These are phyloP conservation scores for Temnothorax curvispinosus DNA, from an alignment of 1,140 invertebrate species.

Conservation along the genomic window DNA sequence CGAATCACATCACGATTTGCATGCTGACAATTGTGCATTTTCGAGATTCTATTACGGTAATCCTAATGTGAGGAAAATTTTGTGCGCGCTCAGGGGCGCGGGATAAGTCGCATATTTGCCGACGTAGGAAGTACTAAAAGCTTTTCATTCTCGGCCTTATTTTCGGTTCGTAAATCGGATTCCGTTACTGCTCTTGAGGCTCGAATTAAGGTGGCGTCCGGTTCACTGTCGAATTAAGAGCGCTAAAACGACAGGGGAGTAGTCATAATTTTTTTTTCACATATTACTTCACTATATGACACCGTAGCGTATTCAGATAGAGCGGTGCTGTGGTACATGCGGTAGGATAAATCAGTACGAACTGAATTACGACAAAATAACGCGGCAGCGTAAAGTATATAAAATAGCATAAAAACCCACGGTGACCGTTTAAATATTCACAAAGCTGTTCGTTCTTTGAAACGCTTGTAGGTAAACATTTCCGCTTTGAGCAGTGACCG, in stretches of 20 bases:
- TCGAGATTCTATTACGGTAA: constrained; percentile 55
- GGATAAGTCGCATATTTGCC: constrained; percentile 78
- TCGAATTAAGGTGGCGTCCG: constrained; percentile 38
- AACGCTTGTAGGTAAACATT: constrained; percentile 20
- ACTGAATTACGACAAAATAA: background rate
- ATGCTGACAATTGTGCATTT: constrained; percentile 18
- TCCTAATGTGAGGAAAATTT: constrained; percentile 59
- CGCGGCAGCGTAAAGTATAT: background rate
- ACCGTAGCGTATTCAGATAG: background rate
- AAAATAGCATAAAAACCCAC: background rate
- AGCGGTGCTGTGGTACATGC: background rate
- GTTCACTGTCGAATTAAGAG: constrained; percentile 10
- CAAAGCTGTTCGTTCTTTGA: constrained; percentile 24
- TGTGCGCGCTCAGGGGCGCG: constrained; percentile 52
- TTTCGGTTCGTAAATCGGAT: constrained; percentile 77
- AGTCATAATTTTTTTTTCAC: constrained; percentile 4
- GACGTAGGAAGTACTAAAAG: constrained; percentile 80
- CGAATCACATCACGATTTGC: constrained; percentile 28
- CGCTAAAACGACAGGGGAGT: background rate
- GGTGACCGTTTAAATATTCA: constrained; percentile 34
- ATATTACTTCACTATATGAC: background rate
- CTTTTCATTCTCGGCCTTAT: constrained; percentile 78
- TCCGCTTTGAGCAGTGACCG: constrained; percentile 1
- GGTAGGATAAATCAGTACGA: background rate
- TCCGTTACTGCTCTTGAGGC: constrained; percentile 65